Conservation (phyloP, 2,113 vertebrate species). For the Dasyurus viverrinus region DNA sequence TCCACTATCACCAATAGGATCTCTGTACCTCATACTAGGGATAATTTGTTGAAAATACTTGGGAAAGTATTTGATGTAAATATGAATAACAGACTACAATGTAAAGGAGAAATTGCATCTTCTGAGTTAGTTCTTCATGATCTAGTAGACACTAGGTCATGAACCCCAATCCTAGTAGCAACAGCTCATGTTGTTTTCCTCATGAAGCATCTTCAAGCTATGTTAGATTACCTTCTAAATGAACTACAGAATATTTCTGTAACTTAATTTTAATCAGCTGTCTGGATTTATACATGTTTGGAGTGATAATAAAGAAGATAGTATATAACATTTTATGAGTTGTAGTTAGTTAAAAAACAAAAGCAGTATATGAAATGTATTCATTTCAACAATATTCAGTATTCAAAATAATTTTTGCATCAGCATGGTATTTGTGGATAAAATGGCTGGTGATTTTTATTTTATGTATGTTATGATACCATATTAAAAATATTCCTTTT, state of each 20-base stretch:
- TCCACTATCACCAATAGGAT: background rate
- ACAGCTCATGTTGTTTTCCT: background rate
- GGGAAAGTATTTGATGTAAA: background rate
- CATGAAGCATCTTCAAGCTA: constrained; percentile 2
- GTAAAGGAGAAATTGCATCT: background rate
- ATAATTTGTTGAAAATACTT: background rate
- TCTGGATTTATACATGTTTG: background rate
- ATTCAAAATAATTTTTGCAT: constrained; percentile 15
- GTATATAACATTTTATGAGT: constrained; percentile 13
- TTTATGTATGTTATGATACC: background rate
- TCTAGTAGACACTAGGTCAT: background rate
- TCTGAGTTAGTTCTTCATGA: background rate
- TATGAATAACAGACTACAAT: background rate
- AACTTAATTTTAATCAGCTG: constrained; percentile 38
- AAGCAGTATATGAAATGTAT: background rate
- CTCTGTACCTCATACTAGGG: background rate
- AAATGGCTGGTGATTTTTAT: background rate
- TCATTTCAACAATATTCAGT: background rate
- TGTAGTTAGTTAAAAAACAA: constrained; percentile 3
- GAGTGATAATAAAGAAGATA: background rate
- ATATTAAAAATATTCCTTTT: background rate
- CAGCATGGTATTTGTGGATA: background rate
- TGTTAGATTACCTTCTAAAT: constrained; percentile 42
- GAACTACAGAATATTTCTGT: constrained; percentile 42
- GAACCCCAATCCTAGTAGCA: background rate